These are phyloP conservation scores for Gallinago solitaria DNA, from an alignment of 2,797 vertebrate genomes.

Conservation along the genomic window DNA sequence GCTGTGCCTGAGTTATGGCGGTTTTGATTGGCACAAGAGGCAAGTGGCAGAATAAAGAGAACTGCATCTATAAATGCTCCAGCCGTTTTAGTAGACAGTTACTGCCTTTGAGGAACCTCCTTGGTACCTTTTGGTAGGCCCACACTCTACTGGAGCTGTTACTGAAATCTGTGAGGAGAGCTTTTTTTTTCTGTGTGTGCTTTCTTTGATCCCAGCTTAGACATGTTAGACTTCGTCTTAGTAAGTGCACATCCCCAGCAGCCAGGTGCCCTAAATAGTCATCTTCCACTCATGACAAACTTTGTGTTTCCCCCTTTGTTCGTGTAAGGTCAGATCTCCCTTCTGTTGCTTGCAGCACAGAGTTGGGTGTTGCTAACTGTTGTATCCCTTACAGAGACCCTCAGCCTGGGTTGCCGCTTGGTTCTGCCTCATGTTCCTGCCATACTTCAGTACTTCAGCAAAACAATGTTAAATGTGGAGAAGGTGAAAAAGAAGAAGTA, in stretches of 20 bases:
- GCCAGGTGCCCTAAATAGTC: background rate
- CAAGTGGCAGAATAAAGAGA: background rate
- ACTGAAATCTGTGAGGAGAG: background rate
- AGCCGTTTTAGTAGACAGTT: background rate
- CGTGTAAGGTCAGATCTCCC: background rate
- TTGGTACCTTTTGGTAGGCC: background rate
- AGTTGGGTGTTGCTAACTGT: background rate
- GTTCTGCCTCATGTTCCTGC: conserved; percentile 89
- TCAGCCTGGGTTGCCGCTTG: conserved; percentile 83
- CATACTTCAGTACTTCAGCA: conserved; percentile 90
- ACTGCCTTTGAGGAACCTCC: background rate
- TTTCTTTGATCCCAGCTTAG: background rate
- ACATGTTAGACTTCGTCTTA: background rate
- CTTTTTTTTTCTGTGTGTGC: background rate
- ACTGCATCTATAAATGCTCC: background rate
- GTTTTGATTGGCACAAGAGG: background rate
- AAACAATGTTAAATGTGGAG: conserved; percentile 83
- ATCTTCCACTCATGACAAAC: background rate
- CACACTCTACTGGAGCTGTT: accelerated
- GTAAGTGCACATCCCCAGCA: background rate
- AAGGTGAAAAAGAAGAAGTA: conserved; percentile 91
- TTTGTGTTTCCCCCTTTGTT: background rate
- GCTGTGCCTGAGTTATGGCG: background rate
- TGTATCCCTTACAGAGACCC: conserved; percentile 76
- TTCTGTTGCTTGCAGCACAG: background rate